A percentile compares a stretch with the other conserved stretches of the same genome.
Evolutionary conservation across 2,888 invertebrate species (phyloP).

Genomic region (Rhyacophila evoluta): DNA sequence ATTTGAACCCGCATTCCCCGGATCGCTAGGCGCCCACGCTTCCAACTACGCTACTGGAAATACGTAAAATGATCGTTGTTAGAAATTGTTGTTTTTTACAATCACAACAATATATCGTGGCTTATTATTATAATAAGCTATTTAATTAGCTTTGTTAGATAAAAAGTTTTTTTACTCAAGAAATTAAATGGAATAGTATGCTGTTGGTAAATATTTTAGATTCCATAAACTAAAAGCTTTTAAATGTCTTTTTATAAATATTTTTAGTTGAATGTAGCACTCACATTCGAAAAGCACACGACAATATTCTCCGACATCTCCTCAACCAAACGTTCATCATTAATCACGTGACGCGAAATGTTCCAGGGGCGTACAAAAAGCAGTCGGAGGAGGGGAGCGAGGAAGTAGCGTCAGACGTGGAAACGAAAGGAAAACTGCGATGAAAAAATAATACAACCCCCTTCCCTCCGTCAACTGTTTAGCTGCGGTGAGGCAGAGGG

Average conservation of each 20-base stretch:
- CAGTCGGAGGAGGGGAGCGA: not conserved
- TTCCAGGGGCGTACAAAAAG: constrained; percentile 35
- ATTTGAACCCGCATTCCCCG: no score
- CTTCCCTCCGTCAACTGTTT: not conserved
- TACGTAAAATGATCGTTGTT: no score
- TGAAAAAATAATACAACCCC: not conserved
- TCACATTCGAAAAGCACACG: not conserved
- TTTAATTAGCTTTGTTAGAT: no score
- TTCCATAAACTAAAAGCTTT: no score
- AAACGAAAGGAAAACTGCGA: constrained; percentile 17
- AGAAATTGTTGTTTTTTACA: no score
- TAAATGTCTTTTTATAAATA: not conserved
- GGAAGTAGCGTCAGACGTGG: not conserved
- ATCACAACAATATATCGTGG: no score
- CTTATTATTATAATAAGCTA: no score
- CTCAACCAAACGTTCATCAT: constrained; percentile 52
- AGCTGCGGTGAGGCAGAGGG: not conserved
- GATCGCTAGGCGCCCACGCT: no score
- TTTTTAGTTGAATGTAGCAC: not conserved
- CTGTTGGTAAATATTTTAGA: no score
- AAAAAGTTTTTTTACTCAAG: no score
- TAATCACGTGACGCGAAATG: constrained; percentile 54
- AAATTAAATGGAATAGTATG: no score
- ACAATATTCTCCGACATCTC: constrained; percentile 1
- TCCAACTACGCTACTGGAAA: no score